Conservation (phyloP, 2,888 invertebrate species). For the Drosophila falleni region DNA sequence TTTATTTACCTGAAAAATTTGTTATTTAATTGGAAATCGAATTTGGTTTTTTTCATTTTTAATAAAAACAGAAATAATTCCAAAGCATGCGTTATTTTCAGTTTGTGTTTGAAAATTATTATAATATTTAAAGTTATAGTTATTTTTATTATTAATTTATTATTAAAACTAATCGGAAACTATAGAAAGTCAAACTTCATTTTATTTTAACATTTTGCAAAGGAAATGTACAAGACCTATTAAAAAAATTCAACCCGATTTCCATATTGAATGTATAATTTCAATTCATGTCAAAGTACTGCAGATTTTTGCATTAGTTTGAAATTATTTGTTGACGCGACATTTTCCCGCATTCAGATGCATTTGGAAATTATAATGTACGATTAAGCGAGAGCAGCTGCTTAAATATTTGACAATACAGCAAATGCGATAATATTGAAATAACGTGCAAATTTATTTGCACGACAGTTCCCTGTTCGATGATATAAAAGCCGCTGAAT, state of each 20-base stretch:
- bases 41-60: too few relatives aligned
- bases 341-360: slow-evolving; percentile 16
- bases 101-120: too few relatives aligned
- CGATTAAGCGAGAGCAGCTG: slow-evolving; percentile 27
- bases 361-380: neutral
- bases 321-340: neutral
- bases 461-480: neutral
- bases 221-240: neutral
- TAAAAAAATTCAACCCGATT: neutral
- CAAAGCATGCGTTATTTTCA: too few relatives aligned
- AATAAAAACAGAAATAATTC: too few relatives aligned
- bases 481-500: slow-evolving; percentile 35
- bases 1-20: too few relatives aligned
- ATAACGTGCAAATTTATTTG: slow-evolving; percentile 23
- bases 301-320: slow-evolving; percentile 13
- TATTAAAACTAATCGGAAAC: neutral
- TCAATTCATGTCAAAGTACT: neutral
- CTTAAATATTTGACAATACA: slow-evolving; percentile 51
- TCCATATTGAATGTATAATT: slow-evolving; percentile 11
- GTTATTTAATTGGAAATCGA: too few relatives aligned
- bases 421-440: slow-evolving; percentile 42
- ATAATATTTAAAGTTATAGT: too few relatives aligned
- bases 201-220: neutral
- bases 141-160: neutral
- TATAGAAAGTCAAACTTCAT: neutral